Evolutionary conservation across 2,888 invertebrate species (phyloP), one percentile per base, ranked within the genome.

Genomic region (Horisme vitalbata): DNA sequence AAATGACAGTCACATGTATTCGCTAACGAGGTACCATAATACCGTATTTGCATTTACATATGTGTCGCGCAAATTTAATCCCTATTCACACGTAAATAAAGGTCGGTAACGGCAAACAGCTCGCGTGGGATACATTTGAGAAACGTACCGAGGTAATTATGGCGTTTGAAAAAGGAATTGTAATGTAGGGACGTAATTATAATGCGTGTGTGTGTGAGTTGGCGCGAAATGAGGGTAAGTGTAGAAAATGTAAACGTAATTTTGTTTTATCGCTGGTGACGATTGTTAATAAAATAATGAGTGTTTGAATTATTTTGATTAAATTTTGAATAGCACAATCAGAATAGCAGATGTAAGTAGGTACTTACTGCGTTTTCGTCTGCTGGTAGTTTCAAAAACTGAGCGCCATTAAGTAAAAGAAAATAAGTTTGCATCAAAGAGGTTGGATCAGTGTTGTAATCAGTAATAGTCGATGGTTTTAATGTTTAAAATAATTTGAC

Each of bases 1-100:
- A 79, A 85, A 84, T 82, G 84, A 79, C 82, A 78, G 73, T 74
- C 72, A 65, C 78, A 74, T 78, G 78, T 80, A 81, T 75, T 69
- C 71, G 68, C 76, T 81, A 84, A 84, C 83, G 81, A 84, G 81
- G 67, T 68, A 68, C 67, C 63, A 71, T 75, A 73, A 76, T 75
- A 73, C 65, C 56, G 73, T 70, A 71, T 74, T 75, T 57, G 65
- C 62, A 65, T 65, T 62, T 66, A 59, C 59, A 43, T 46, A 56
- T 45, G 45, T 48, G 54, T 48, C 63, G 55, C 46, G 52, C 63
- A 57, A 79, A 58, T 75, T 65, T 68, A 59, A 65, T 60, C 68
- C 64, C 60, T 79, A 71, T 61, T 4, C 6, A 41, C 26, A 33
- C 21, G 35, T 20, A 41, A 44, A 62, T 73, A 65, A 63, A 65